Evolutionary conservation across 1,140 invertebrate genomes (phyloP), one percentile per base, ranked within the genome.

Genomic region (Philotrypesis tridentata): DNA sequence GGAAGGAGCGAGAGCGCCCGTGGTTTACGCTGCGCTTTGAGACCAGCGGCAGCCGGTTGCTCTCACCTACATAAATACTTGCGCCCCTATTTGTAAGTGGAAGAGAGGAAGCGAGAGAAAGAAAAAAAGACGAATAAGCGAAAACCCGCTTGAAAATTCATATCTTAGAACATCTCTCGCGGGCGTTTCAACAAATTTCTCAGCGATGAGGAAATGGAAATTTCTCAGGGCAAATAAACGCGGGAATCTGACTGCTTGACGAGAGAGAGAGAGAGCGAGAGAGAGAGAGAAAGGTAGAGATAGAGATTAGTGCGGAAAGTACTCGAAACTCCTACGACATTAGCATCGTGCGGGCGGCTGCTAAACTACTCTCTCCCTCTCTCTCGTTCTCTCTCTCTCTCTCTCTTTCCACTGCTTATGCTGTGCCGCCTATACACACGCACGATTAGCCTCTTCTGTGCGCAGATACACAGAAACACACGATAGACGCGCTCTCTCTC

Each of bases 231-330:
- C 25, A 73, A 73, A 73, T 73, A 73, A 73, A 55, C 33, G 71
- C 40, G 67, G 2, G n/a, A 43, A 72, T 70, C 67, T n/a, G 70
- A 14, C 12, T 48, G n/a, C 65, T 68, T 37, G 12, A 31, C 31
- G 77, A 82, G 85, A 86, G n/a, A n/a, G n/a, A n/a, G n/a, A n/a
- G n/a, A n/a, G n/a, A n/a, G n/a, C n/a, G n/a, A n/a, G n/a, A n/a
- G n/a, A n/a, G n/a, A n/a, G n/a, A n/a, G n/a, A n/a, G n/a, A n/a
- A n/a, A n/a, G n/a, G n/a, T n/a, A n/a, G n/a, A n/a, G n/a, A n/a
- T n/a, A n/a, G n/a, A n/a, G 85, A 88, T 88, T 88, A 88, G 79
- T 83, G 81, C 76, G 84, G 73, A 86, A 88, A 87, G 82, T 86
- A 82, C 84, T 88, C 71, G 79, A 87, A 88, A 87, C 85, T 87